A percentile compares a stretch with the other conserved stretches of the same genome.
These are phyloP conservation scores for Drosophila kepulauana DNA, from an alignment of 1,140 invertebrate species.

Conservation along the genomic window DNA sequence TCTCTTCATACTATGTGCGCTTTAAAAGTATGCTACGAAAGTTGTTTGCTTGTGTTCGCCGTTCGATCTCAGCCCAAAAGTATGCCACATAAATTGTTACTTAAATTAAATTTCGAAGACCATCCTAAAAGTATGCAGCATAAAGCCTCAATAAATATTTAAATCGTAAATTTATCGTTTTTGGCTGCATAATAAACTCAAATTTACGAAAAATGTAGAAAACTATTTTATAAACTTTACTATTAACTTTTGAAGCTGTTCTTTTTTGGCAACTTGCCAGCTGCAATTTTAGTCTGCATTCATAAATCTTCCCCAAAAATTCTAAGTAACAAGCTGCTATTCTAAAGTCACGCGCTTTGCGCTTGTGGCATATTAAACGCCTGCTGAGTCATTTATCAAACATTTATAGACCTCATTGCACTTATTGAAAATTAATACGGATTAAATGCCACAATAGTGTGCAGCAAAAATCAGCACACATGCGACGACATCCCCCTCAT, in stretches of 20 bases:
- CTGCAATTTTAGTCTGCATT: background rate
- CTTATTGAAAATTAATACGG: constrained; percentile 82
- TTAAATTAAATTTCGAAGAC: background rate
- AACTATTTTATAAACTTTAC: background rate
- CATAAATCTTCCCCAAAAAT: constrained; percentile 20
- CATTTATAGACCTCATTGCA: constrained; percentile 71
- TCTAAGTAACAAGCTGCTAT: constrained; percentile 36
- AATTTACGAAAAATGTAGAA: background rate
- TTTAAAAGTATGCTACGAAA: constrained; percentile 7
- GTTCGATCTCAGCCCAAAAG: background rate
- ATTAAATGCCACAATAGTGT: constrained; percentile 72
- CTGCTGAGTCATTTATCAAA: constrained; percentile 73
- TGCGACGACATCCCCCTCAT: constrained; percentile 35
- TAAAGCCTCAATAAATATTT: background rate
- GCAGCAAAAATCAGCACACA: constrained; percentile 77
- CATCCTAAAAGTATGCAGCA: constrained; percentile 17
- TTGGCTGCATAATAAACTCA: too few relatives aligned
- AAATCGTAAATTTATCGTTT: too few relatives aligned
- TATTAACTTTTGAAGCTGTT: background rate
- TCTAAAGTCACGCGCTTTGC: constrained; percentile 52
- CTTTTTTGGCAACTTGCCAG: background rate
- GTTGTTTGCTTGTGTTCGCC: background rate
- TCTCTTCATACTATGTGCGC: background rate
- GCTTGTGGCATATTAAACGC: constrained; percentile 18
- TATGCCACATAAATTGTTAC: background rate